Conservation (phyloP, 2,888 invertebrate genomes). For the Drosophila kanekoi region DNA sequence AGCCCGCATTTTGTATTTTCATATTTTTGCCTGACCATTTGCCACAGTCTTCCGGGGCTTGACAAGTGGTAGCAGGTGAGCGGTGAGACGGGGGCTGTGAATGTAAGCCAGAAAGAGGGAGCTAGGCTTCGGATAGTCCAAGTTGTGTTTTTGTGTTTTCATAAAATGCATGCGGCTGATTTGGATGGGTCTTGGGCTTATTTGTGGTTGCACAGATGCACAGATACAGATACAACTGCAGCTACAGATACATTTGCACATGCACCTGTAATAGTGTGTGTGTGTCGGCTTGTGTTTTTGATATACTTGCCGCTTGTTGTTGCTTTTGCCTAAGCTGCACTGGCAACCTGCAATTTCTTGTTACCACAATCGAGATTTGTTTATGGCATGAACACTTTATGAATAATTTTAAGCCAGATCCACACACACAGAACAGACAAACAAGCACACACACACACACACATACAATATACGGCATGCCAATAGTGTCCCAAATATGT, state of each 20-base stretch:
- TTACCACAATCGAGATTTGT: constrained; percentile 48
- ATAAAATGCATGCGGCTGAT: constrained; percentile 60
- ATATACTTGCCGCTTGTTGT: constrained; percentile 23
- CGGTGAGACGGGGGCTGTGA: background rate
- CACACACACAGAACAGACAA: background rate
- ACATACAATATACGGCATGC: background rate
- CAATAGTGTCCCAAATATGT: constrained; percentile 12
- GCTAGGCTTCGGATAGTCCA: constrained; percentile 2
- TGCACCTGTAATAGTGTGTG: background rate
- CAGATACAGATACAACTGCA: constrained; percentile 22
- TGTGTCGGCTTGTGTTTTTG: constrained; percentile 25
- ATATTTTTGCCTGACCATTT: constrained; percentile 64
- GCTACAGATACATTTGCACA: background rate
- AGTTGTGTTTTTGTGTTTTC: constrained; percentile 31
- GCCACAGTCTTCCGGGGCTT: constrained; percentile 50
- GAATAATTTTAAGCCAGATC: constrained; percentile 33
- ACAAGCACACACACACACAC: background rate
- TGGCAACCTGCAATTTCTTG: constrained; percentile 34
- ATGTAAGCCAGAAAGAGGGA: too few relatives aligned
- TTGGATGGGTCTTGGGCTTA: constrained; percentile 55
- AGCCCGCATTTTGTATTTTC: constrained; percentile 65
- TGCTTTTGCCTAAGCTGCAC: constrained; percentile 4
- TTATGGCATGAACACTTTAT: constrained; percentile 47
- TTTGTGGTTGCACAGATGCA: constrained; percentile 49
- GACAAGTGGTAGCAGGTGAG: constrained; percentile 37